A percentile compares a stretch with the other conserved stretches of the same genome.
Evolutionary conservation across 2,797 vertebrate species (phyloP).

Genomic region (Neosilurus hyrtlii): DNA sequence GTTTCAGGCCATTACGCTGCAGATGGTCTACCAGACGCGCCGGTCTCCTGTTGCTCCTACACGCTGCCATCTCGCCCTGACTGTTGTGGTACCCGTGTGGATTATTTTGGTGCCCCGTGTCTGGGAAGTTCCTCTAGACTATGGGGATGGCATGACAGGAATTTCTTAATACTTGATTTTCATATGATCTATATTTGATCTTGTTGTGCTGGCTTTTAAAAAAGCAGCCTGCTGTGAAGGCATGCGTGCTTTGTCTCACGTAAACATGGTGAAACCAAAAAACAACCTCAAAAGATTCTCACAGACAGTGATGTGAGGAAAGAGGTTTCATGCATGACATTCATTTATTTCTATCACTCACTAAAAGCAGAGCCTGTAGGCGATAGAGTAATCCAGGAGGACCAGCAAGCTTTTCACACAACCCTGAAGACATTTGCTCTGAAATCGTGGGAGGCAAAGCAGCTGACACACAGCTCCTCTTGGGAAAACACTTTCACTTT

Average conservation of each 20-base stretch:
- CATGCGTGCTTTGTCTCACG: background rate
- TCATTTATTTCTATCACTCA: slow-evolving; percentile 64
- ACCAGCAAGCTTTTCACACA: slow-evolving; percentile 64
- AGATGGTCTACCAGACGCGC: slow-evolving; percentile 55
- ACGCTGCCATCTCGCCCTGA: slow-evolving; percentile 52
- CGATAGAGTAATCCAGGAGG: slow-evolving; percentile 62
- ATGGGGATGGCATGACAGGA: slow-evolving; percentile 6
- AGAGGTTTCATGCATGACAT: slow-evolving; percentile 12
- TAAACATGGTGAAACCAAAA: background rate
- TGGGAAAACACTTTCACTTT: slow-evolving; percentile 58
- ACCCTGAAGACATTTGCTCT: slow-evolving; percentile 69
- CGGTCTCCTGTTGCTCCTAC: slow-evolving; percentile 49
- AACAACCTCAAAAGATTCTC: slow-evolving; percentile 11
- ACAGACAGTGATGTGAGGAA: slow-evolving; percentile 11
- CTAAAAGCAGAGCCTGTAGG: slow-evolving; percentile 67
- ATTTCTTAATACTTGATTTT: slow-evolving; percentile 32
- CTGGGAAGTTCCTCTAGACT: slow-evolving; percentile 42
- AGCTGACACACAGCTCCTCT: slow-evolving; percentile 63
- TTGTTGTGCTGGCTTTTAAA: background rate
- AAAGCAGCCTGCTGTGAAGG: background rate
- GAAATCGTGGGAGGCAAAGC: slow-evolving; percentile 65
- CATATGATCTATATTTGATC: slow-evolving; percentile 1
- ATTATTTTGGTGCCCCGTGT: slow-evolving; percentile 48
- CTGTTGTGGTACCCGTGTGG: slow-evolving; percentile 55
- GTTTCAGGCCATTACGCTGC: slow-evolving; percentile 72